phyloP scores from a whole-genome alignment of 30 jellyfish, hydroid and myxozoan species.

The Hydra vulgaris region DNA sequence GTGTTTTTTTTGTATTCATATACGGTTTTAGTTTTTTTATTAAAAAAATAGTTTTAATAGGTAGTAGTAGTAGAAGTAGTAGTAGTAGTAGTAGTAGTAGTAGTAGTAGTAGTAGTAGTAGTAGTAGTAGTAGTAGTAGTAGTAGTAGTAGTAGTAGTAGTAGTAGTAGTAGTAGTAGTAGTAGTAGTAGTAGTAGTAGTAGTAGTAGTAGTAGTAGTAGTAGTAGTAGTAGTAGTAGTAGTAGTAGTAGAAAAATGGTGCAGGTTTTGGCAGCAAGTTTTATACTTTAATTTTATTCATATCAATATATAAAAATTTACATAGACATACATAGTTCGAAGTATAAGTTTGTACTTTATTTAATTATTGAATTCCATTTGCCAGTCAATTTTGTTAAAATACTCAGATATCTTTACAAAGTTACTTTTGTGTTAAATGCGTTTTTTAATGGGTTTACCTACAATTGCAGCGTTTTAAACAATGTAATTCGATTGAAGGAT shows the following conservation, averaged over 20 bases:
- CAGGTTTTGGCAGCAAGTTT: not conserved
- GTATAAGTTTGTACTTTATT: not conserved
- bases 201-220: constrained; percentile 7
- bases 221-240: constrained; percentile 5
- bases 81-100: constrained; percentile 7
- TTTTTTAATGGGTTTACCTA: too few relatives aligned
- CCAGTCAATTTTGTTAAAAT: too few relatives aligned
- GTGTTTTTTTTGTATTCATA: too few relatives aligned
- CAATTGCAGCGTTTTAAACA: too few relatives aligned
- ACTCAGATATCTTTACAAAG: too few relatives aligned
- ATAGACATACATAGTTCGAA: not conserved
- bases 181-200: constrained; percentile 5
- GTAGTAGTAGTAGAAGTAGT: constrained; percentile 3
- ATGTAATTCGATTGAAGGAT: too few relatives aligned
- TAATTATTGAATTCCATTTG: too few relatives aligned
- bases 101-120: constrained; percentile 5
- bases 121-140: constrained; percentile 7
- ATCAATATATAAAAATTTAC: too few relatives aligned
- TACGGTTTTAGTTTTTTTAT: too few relatives aligned
- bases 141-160: constrained; percentile 7
- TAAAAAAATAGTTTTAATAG: too few relatives aligned
- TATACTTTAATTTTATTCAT: not conserved
- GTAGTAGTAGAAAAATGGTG: constrained; percentile 1
- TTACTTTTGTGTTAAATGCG: too few relatives aligned
- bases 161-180: constrained; percentile 5